These are phyloP conservation scores for Dryobotodes eremita DNA, from an alignment of 2,888 invertebrate genomes.

Conservation along the genomic window DNA sequence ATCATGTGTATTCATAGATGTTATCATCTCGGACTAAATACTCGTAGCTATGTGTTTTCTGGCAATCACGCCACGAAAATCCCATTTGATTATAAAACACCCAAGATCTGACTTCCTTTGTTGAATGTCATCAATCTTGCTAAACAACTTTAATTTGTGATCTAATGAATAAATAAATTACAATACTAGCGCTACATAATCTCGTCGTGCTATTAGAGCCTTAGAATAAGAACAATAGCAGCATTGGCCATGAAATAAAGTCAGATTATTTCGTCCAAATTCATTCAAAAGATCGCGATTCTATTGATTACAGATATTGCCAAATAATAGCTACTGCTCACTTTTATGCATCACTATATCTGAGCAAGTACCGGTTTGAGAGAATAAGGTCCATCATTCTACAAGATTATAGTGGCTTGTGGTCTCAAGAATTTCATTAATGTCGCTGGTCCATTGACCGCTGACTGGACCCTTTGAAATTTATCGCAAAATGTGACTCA, in stretches of 20 bases:
- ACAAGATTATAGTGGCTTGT: slow-evolving; percentile 34
- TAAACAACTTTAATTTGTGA: background rate
- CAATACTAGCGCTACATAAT: background rate
- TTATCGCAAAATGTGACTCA: slow-evolving; percentile 83
- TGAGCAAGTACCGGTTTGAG: slow-evolving; percentile 35
- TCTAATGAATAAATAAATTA: background rate
- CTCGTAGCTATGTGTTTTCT: background rate
- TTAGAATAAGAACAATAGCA: background rate
- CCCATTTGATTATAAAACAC: background rate
- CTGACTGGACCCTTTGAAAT: slow-evolving; percentile 71
- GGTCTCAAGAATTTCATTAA: slow-evolving; percentile 61
- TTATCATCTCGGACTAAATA: background rate
- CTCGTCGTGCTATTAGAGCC: background rate
- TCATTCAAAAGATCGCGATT: slow-evolving; percentile 20
- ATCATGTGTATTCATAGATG: slow-evolving; percentile 6
- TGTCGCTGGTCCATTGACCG: slow-evolving; percentile 72
- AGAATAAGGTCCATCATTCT: slow-evolving; percentile 37
- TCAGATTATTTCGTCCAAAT: slow-evolving; percentile 29
- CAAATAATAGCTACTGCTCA: slow-evolving; percentile 40
- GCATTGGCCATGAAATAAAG: slow-evolving; percentile 4
- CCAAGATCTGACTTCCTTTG: background rate
- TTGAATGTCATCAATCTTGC: background rate
- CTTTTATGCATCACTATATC: slow-evolving; percentile 22
- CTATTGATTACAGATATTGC: slow-evolving; percentile 13
- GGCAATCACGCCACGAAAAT: background rate